Conservation (phyloP, 1,140 invertebrate genomes). For the Drosophila orena region DNA sequence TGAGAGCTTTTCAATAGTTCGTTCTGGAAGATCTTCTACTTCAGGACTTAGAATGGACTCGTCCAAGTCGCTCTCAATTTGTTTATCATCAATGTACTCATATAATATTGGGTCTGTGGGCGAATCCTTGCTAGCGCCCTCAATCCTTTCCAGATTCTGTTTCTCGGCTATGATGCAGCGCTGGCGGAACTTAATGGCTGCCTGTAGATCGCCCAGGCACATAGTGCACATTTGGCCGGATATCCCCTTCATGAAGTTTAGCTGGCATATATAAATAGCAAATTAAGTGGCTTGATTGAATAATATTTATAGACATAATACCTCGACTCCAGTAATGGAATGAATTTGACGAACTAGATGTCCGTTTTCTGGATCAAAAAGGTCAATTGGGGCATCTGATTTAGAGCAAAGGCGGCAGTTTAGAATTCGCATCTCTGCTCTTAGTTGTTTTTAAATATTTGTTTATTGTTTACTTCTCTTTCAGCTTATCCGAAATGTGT, state of each 20-base stretch:
- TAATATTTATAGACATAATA: not conserved
- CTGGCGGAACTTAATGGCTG: constrained; percentile 41
- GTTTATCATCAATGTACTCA: constrained; percentile 6
- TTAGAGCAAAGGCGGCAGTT: constrained; percentile 35
- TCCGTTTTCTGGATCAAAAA: constrained; percentile 28
- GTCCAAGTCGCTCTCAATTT: constrained; percentile 11
- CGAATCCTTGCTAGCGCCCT: not conserved
- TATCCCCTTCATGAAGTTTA: constrained; percentile 14
- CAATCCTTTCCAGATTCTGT: constrained; percentile 7
- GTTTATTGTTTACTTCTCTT: constrained; percentile 25
- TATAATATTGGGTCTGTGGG: too few relatives aligned
- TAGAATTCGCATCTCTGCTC: constrained; percentile 5
- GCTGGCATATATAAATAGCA: not conserved
- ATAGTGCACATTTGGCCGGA: constrained; percentile 23
- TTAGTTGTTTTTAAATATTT: constrained; percentile 4
- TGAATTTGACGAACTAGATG: constrained; percentile 37
- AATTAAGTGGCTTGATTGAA: not conserved
- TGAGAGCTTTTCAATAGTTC: not conserved
- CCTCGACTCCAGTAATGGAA: constrained; percentile 39
- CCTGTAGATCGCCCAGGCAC: constrained; percentile 30
- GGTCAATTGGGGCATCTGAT: constrained; percentile 7
- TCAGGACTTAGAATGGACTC: not conserved
- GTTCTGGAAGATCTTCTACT: not conserved
- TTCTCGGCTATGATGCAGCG: constrained; percentile 53
- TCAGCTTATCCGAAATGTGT: too few relatives aligned